Conservation (phyloP, 2,797 vertebrate species). For the Knipowitschia caucasica region DNA sequence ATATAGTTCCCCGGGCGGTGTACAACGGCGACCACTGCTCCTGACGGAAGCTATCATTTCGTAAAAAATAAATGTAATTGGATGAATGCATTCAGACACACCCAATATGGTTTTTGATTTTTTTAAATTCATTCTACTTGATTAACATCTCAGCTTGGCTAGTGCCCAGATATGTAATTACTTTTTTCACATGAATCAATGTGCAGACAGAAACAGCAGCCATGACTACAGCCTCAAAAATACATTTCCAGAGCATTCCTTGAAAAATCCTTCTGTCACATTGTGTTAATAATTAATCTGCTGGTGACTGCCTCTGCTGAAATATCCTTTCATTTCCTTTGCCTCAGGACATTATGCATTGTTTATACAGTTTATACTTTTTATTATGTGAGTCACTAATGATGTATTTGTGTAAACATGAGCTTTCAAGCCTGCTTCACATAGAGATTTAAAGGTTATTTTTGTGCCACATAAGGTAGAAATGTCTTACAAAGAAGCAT, state of each 20-base stretch:
- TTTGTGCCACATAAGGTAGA: neutral
- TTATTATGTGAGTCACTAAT: neutral
- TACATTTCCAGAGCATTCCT: neutral
- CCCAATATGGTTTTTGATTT: neutral
- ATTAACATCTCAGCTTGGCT: neutral
- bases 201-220: neutral
- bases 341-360: neutral
- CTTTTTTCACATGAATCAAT: neutral
- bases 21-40: too few relatives aligned
- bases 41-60: too few relatives aligned
- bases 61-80: too few relatives aligned
- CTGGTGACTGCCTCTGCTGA: neutral
- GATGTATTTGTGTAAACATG: neutral
- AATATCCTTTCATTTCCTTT: conserved; percentile 2
- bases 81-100: too few relatives aligned
- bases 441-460: neutral
- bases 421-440: neutral
- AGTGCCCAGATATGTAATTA: neutral
- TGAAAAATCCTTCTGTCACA: conserved; percentile 8
- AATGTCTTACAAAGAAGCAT: neutral
- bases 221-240: neutral
- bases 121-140: neutral
- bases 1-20: too few relatives aligned
- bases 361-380: neutral
- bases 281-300: conserved; percentile 6